These are phyloP conservation scores for Rhopalosiphum padi DNA, from an alignment of 1,140 invertebrate genomes.

Conservation along the genomic window DNA sequence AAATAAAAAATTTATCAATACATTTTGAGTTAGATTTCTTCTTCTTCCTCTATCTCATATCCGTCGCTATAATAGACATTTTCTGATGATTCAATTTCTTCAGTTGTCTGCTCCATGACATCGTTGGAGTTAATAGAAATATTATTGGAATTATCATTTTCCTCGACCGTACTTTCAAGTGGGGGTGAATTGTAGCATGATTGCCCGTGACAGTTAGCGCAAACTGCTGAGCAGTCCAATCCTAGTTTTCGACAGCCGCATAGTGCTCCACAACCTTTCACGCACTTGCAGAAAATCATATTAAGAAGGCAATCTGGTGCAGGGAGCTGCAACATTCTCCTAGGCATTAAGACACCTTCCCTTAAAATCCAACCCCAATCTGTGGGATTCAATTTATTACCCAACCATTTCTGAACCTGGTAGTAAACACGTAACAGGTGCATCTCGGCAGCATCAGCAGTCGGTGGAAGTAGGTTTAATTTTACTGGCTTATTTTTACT, in stretches of 20 bases:
- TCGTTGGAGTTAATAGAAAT: not conserved
- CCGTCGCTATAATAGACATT: not conserved
- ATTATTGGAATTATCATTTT: not conserved
- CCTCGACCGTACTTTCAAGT: not conserved
- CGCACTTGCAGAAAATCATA: not conserved
- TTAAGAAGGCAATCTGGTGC: not conserved
- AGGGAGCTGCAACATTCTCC: not conserved
- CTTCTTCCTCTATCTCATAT: not conserved
- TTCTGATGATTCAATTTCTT: not conserved
- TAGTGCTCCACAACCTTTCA: not conserved
- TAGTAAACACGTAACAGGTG: conserved; percentile 46
- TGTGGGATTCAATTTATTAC: conserved; percentile 44
- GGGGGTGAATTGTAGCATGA: not conserved
- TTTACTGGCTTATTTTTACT: not conserved
- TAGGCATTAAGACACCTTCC: not conserved
- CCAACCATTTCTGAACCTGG: conserved; percentile 56
- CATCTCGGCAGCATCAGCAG: not conserved
- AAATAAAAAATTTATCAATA: not conserved
- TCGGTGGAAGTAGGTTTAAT: not conserved
- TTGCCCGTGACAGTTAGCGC: not conserved
- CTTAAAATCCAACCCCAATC: conserved; percentile 40
- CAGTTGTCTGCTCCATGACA: not conserved
- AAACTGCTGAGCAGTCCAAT: not conserved
- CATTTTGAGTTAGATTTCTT: not conserved
- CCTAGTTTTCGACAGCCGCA: not conserved